phyloP scores from a whole-genome alignment of 2,888 invertebrate genomes.

The Volucella inflata region DNA sequence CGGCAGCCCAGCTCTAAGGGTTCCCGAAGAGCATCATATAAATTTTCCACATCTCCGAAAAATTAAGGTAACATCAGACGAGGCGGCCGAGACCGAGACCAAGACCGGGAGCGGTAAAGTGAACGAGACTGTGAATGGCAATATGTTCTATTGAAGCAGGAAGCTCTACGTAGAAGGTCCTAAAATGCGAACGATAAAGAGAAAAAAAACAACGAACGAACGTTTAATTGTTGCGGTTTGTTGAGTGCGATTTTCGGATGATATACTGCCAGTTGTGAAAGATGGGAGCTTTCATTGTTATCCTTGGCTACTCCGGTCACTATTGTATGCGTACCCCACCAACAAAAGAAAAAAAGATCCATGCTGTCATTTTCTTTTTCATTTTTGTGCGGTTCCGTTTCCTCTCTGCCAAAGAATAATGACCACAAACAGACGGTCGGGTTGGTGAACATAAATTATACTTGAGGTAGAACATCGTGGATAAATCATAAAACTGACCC shows the following conservation, averaged over 20 bases:
- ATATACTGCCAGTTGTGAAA: constrained; percentile 65
- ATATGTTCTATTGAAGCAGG: constrained; percentile 36
- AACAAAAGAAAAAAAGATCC: not conserved
- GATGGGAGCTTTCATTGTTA: constrained; percentile 62
- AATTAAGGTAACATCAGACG: constrained; percentile 55
- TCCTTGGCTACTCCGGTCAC: constrained; percentile 30
- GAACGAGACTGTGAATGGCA: too few relatives aligned
- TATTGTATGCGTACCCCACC: constrained; percentile 46
- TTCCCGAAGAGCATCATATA: constrained; percentile 46
- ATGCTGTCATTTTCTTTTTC: constrained; percentile 17
- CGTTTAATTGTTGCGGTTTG: constrained; percentile 68
- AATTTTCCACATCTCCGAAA: constrained; percentile 36
- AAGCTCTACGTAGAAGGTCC: constrained; percentile 44
- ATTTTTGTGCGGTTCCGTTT: not conserved
- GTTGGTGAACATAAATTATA: constrained; percentile 66
- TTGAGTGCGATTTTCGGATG: constrained; percentile 62
- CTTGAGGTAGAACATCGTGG: constrained; percentile 55
- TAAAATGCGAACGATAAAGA: constrained; percentile 47
- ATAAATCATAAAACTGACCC: constrained; percentile 66
- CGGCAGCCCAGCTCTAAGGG: constrained; percentile 31
- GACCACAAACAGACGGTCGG: constrained; percentile 68
- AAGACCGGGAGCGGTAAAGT: too few relatives aligned
- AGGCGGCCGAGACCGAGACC: constrained; percentile 6
- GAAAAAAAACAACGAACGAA: constrained; percentile 2
- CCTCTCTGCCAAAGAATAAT: constrained; percentile 58